Percentiles rank a stretch among this genome's conserved stretches.
Evolutionary conservation across 2,888 invertebrate species (phyloP).

Genomic region (Pyrocoelia pectoralis): DNA sequence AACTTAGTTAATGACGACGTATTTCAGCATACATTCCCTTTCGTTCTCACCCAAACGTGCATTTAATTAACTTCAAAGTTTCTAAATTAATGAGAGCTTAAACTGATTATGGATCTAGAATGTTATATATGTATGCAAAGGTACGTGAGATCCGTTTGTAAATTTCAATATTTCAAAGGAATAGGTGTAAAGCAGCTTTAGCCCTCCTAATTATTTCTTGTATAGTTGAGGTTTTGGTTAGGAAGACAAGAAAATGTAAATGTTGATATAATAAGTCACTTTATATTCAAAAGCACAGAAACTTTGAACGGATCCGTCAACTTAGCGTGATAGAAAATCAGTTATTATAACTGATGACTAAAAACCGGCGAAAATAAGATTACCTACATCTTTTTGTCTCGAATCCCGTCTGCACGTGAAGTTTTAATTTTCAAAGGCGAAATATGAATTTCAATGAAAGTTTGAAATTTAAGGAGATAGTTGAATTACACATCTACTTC

Average conservation of each 20-base stretch:
- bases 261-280: conserved; percentile 35
- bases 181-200: conserved; percentile 17
- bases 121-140: neutral
- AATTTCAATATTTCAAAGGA: conserved; percentile 10
- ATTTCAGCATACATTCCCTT: neutral
- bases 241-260: conserved; percentile 31
- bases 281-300: conserved; percentile 36
- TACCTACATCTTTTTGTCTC: conserved; percentile 24
- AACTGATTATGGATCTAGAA: neutral
- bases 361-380: conserved; percentile 32
- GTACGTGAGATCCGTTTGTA: neutral
- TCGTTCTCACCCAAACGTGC: neutral
- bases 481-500: too few species aligned
- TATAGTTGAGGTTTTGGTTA: conserved; percentile 16
- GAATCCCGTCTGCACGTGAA: conserved; percentile 17
- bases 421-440: neutral
- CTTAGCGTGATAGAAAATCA: conserved; percentile 32
- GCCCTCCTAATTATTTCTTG: conserved; percentile 12
- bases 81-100: neutral
- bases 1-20: conserved; percentile 12
- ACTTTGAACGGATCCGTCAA: conserved; percentile 32
- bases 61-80: conserved; percentile 11
- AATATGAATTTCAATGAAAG: neutral
- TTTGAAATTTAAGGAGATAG: neutral
- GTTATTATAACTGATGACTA: conserved; percentile 34